phyloP scores from a whole-genome alignment of 1,140 invertebrate genomes.

The Gonioctena quinquepunctata region DNA sequence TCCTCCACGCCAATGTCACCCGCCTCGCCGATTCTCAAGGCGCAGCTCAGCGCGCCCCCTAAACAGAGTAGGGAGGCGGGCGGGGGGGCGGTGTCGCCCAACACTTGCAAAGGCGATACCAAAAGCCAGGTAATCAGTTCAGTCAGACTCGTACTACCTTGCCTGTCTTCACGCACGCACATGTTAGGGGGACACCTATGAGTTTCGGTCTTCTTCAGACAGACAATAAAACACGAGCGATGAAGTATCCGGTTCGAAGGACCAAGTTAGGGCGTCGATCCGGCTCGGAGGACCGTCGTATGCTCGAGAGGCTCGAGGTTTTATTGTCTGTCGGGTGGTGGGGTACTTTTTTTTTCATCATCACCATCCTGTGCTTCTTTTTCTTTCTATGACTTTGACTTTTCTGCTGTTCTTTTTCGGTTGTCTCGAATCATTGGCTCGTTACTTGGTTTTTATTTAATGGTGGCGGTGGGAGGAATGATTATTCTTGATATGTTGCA shows the following conservation, averaged over 20 bases:
- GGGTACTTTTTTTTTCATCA: not conserved
- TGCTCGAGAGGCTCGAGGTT: not conserved
- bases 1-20: conserved; percentile 58
- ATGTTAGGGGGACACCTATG: conserved; percentile 14
- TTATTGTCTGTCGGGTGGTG: not conserved
- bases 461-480: too few species aligned
- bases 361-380: conserved; percentile 1
- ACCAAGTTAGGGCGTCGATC: too few species aligned
- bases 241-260: not conserved
- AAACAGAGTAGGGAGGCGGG: conserved; percentile 52
- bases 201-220: not conserved
- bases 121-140: conserved; percentile 65
- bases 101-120: conserved; percentile 58
- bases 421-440: too few species aligned
- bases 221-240: not conserved
- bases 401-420: not conserved
- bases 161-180: conserved; percentile 33
- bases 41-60: conserved; percentile 73
- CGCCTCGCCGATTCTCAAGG: conserved; percentile 75
- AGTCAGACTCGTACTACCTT: conserved; percentile 46
- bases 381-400: not conserved
- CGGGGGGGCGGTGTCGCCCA: conserved; percentile 23
- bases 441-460: too few species aligned
- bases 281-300: not conserved
- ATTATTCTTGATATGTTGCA: too few species aligned